These are phyloP conservation scores for Phaonia tiefii DNA, from an alignment of 2,888 invertebrate species.

Conservation along the genomic window DNA sequence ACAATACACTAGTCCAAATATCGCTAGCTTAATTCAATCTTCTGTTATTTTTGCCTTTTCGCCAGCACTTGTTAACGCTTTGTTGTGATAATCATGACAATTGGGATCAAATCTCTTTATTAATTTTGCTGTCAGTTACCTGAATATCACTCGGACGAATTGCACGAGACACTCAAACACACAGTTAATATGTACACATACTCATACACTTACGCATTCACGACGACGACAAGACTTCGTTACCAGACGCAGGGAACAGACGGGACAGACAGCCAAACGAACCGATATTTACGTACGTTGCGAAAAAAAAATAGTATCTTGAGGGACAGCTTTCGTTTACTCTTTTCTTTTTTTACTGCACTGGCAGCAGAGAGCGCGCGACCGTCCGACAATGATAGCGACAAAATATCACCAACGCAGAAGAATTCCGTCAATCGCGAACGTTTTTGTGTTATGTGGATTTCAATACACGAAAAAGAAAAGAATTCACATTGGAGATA, in stretches of 20 bases:
- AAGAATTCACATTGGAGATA: conserved; percentile 54
- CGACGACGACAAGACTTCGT: not conserved
- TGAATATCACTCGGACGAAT: not conserved
- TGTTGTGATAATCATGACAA: too few species aligned
- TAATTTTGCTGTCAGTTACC: too few species aligned
- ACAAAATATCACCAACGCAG: conserved; percentile 50
- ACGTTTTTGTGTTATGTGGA: conserved; percentile 44
- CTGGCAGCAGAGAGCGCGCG: not conserved
- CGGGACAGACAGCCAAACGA: too few species aligned
- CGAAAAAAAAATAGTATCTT: not conserved
- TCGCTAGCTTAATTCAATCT: not conserved
- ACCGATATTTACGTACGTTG: not conserved
- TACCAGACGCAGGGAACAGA: not conserved
- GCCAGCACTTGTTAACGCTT: not conserved
- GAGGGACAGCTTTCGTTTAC: not conserved
- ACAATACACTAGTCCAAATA: conserved; percentile 24
- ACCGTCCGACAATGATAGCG: conserved; percentile 4
- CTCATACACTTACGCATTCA: not conserved
- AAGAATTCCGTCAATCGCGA: conserved; percentile 58
- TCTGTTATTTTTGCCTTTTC: not conserved
- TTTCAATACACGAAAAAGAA: conserved; percentile 38
- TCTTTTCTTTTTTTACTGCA: not conserved
- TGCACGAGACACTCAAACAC: not conserved
- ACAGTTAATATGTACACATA: not conserved
- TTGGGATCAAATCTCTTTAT: too few species aligned